Percentiles rank a stretch among this genome's conserved stretches.
Evolutionary conservation across 1,140 invertebrate species (phyloP).

Genomic region (Drosophila varians): DNA sequence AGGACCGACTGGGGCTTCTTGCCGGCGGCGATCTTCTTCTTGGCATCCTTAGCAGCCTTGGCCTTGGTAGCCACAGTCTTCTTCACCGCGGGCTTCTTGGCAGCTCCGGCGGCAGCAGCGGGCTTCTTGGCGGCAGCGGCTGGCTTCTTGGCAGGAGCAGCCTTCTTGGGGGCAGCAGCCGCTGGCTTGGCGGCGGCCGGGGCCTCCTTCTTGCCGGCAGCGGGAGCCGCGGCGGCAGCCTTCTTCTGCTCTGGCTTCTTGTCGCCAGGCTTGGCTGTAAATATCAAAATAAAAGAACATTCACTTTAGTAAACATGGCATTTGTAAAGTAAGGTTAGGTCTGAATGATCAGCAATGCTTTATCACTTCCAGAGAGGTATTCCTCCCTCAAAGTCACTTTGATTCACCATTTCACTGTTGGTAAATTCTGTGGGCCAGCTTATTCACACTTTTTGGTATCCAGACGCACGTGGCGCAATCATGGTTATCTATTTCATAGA

Average conservation of each 20-base stretch:
- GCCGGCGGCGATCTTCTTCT: constrained; percentile 85
- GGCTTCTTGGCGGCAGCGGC: constrained; percentile 82
- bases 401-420: neutral
- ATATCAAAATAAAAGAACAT: constrained; percentile 13
- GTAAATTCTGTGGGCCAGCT: neutral
- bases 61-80: constrained; percentile 77
- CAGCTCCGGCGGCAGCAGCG: constrained; percentile 43
- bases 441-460: constrained; percentile 8
- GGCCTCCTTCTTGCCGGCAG: constrained; percentile 84
- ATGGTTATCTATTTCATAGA: constrained; percentile 8
- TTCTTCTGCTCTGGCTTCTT: constrained; percentile 83
- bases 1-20: constrained; percentile 82
- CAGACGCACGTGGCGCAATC: constrained; percentile 67
- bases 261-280: constrained; percentile 80
- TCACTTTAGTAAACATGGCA: constrained; percentile 55
- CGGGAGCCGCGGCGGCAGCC: constrained; percentile 72
- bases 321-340: constrained; percentile 4
- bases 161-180: constrained; percentile 83
- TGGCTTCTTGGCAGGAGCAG: constrained; percentile 81
- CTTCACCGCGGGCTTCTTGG: constrained; percentile 77
- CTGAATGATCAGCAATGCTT: neutral
- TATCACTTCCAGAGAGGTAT: neutral
- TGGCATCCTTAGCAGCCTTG: constrained; percentile 86
- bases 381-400: neutral
- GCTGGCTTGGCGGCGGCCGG: constrained; percentile 84